phyloP scores from a whole-genome alignment of 2,113 vertebrate genomes.

The Mirza zaza region DNA sequence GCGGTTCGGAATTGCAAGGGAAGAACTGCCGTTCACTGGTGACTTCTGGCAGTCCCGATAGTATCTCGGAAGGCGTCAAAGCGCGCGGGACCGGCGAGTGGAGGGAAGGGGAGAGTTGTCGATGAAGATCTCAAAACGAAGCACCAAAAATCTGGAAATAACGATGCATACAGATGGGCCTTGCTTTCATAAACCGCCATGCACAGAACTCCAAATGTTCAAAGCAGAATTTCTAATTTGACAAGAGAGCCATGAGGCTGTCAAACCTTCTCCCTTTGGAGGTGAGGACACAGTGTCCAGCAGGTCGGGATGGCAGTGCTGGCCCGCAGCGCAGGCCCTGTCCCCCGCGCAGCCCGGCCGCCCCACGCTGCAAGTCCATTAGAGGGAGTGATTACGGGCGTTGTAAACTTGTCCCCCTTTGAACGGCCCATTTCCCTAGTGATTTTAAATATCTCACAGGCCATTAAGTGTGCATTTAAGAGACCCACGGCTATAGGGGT shows the following conservation, averaged over 20 bases:
- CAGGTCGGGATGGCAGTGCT: background rate
- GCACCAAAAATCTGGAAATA: background rate
- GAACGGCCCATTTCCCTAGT: slow-evolving; percentile 22
- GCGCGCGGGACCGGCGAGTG: background rate
- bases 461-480: slow-evolving; percentile 36
- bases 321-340: accelerated
- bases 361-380: background rate
- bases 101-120: background rate
- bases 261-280: background rate
- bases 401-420: slow-evolving; percentile 54
- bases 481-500: background rate
- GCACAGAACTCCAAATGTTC: background rate
- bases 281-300: background rate
- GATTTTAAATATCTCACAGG: slow-evolving; percentile 61
- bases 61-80: background rate
- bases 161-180: background rate
- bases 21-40: background rate
- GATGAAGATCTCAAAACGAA: background rate
- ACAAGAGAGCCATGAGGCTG: background rate
- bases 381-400: background rate
- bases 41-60: background rate
- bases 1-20: background rate
- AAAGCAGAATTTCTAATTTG: background rate
- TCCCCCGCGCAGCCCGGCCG: accelerated
- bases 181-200: background rate